phyloP scores from a whole-genome alignment of 2,797 vertebrate genomes.

The Bradypodion pumilum region DNA sequence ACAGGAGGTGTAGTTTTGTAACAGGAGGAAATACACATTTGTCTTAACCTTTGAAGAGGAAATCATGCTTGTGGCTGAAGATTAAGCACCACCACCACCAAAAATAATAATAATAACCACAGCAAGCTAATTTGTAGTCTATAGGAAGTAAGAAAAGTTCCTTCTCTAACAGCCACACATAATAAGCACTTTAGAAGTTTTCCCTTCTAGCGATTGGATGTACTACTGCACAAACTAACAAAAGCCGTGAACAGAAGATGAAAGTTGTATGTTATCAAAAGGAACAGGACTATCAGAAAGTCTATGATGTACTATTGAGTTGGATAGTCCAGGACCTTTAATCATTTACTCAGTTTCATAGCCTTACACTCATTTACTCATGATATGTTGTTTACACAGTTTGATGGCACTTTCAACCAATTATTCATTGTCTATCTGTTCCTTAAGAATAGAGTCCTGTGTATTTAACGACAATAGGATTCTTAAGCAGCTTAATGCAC shows the following conservation, averaged over 20 bases:
- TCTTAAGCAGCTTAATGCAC: neutral
- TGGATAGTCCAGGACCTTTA: neutral
- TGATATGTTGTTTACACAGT: neutral
- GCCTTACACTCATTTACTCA: neutral
- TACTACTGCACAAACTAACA: neutral
- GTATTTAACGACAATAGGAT: neutral
- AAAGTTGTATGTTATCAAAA: neutral
- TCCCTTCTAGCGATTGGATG: neutral
- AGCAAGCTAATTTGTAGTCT: no score
- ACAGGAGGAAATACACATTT: no score
- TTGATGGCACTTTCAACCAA: neutral
- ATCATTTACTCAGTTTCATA: slow-evolving; percentile 11
- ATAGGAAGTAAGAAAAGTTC: no score
- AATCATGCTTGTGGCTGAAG: no score
- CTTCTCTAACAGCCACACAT: no score
- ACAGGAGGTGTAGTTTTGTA: no score
- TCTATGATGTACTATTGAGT: neutral
- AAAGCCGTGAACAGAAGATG: neutral
- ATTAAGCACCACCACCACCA: no score
- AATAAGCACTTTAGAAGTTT: no score
- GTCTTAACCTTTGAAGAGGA: no score
- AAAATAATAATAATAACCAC: no score
- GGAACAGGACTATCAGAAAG: neutral
- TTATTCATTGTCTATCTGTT: neutral
- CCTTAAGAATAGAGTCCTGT: neutral